phyloP scores from a whole-genome alignment of 2,888 invertebrate species.

The Lithophane leautieri region DNA sequence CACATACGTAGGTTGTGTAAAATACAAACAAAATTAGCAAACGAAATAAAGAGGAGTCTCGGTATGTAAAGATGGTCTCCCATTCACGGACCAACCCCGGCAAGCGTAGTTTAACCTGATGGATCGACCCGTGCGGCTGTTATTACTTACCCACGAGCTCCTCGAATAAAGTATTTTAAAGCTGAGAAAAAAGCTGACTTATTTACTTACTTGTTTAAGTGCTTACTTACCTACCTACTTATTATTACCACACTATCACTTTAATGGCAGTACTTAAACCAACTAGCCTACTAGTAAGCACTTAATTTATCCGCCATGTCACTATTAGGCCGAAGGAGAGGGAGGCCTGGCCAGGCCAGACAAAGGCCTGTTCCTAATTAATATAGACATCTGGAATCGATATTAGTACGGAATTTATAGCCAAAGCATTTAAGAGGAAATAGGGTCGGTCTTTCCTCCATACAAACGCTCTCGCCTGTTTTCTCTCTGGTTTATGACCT shows the following conservation, averaged over 20 bases:
- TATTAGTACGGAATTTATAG: constrained; percentile 43
- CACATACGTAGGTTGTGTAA: too few species aligned
- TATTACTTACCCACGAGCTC: too few species aligned
- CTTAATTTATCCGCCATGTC: constrained; percentile 30
- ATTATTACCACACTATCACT: neutral
- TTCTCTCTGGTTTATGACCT: too few species aligned
- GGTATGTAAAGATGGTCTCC: too few species aligned
- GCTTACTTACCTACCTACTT: neutral
- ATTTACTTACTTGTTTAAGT: neutral
- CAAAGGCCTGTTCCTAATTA: constrained; percentile 20
- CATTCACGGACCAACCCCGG: too few species aligned
- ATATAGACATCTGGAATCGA: constrained; percentile 32
- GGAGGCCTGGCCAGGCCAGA: neutral
- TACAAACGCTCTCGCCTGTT: too few species aligned
- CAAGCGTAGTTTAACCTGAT: too few species aligned
- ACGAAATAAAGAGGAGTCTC: too few species aligned
- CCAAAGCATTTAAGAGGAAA: constrained; percentile 34
- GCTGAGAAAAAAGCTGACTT: neutral
- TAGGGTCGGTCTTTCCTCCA: too few species aligned
- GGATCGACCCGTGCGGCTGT: too few species aligned
- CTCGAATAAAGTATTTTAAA: too few species aligned
- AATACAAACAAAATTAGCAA: too few species aligned
- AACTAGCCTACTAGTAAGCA: neutral
- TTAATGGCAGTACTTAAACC: constrained; percentile 29
- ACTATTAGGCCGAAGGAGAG: neutral